These are phyloP conservation scores for Atlantisia rogersi DNA, from an alignment of 2,113 vertebrate genomes.

Conservation along the genomic window DNA sequence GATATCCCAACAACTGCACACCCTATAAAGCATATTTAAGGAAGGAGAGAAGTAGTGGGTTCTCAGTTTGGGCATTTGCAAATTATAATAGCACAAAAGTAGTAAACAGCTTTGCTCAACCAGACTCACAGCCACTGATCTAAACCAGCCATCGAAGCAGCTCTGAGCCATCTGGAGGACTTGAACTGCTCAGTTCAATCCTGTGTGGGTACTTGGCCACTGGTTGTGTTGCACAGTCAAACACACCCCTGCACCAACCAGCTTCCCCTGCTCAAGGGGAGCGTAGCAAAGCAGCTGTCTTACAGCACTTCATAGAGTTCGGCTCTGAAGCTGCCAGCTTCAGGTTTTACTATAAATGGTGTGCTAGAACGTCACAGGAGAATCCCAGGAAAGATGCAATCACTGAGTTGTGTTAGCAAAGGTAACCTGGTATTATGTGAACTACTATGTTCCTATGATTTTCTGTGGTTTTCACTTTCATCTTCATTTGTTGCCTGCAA, in stretches of 20 bases:
- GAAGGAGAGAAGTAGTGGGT: neutral
- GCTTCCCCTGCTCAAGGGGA: neutral
- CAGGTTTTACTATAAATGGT: neutral
- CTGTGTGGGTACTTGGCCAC: neutral
- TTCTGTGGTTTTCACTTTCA: neutral
- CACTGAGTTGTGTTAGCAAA: neutral
- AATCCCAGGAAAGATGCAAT: neutral
- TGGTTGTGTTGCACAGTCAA: neutral
- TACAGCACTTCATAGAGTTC: neutral
- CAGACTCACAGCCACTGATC: neutral
- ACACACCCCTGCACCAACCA: neutral
- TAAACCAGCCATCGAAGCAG: neutral
- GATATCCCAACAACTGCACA: neutral
- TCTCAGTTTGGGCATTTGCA: neutral
- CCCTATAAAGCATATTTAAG: neutral
- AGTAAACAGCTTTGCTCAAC: neutral
- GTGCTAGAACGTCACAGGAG: neutral
- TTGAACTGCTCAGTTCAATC: neutral
- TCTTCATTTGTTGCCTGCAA: neutral
- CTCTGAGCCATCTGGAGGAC: neutral
- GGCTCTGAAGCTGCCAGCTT: neutral
- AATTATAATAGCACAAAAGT: neutral
- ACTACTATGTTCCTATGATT: neutral
- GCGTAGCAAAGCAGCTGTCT: neutral
- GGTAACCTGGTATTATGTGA: neutral